These are phyloP conservation scores for Actias luna DNA, from an alignment of 2,888 invertebrate genomes.

Conservation along the genomic window DNA sequence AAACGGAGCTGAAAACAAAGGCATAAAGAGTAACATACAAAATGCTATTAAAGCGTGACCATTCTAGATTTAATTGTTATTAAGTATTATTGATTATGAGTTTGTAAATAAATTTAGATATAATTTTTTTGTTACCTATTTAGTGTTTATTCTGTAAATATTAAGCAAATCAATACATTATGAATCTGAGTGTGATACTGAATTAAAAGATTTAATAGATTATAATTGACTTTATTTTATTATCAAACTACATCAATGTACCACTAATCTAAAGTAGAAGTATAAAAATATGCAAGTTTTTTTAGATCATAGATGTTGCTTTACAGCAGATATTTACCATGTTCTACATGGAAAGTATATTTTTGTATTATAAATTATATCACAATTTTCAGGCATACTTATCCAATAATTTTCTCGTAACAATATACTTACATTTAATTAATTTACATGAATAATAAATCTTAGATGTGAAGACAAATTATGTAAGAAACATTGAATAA, in stretches of 20 bases:
- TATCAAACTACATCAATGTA: neutral
- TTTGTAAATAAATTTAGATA: slow-evolving; percentile 48
- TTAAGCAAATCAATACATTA: neutral
- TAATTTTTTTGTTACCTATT: slow-evolving; percentile 4
- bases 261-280: neutral
- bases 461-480: no score
- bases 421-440: neutral
- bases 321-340: neutral
- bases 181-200: slow-evolving; percentile 10
- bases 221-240: slow-evolving; percentile 6
- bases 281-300: neutral
- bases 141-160: neutral
- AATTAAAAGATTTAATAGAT: neutral
- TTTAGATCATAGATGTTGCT: neutral
- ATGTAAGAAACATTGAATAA: no score
- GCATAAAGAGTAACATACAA: slow-evolving; percentile 51
- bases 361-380: neutral
- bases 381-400: slow-evolving; percentile 2
- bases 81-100: slow-evolving; percentile 50
- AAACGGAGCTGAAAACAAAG: slow-evolving; percentile 43
- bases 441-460: no score
- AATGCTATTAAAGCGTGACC: slow-evolving; percentile 59
- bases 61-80: slow-evolving; percentile 25
- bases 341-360: neutral
- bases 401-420: neutral